These are phyloP conservation scores for Genyomyrus donnyi DNA, from an alignment of 2,113 vertebrate genomes.

Conservation along the genomic window DNA sequence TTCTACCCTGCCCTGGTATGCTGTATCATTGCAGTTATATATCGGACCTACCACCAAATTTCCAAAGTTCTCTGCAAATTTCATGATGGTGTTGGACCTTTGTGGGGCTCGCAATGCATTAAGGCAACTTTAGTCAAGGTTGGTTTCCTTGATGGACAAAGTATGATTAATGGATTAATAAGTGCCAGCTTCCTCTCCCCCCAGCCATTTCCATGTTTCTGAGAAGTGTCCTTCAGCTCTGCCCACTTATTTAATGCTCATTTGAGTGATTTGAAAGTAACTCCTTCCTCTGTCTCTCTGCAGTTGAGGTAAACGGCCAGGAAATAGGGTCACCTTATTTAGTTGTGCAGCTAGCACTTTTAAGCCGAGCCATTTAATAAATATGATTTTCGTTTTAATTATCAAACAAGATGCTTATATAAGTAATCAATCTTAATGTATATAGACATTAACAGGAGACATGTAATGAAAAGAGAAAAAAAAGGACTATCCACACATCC, in stretches of 20 bases:
- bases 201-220: background rate
- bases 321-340: background rate
- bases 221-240: background rate
- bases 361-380: background rate
- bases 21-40: background rate
- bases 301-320: background rate
- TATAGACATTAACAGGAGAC: background rate
- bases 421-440: background rate
- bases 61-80: background rate
- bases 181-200: background rate
- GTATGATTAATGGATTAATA: background rate
- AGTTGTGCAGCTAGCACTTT: background rate
- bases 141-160: background rate
- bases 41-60: background rate
- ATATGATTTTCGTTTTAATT: background rate
- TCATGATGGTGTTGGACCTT: background rate
- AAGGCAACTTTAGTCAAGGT: background rate
- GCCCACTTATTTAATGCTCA: background rate
- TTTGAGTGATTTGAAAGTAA: background rate
- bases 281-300: background rate
- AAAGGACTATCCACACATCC: background rate
- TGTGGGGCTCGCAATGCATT: background rate
- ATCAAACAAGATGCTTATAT: background rate
- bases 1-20: background rate
- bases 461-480: background rate